Conservation (phyloP, 2,797 vertebrate genomes). For the Nannoperca australis region DNA sequence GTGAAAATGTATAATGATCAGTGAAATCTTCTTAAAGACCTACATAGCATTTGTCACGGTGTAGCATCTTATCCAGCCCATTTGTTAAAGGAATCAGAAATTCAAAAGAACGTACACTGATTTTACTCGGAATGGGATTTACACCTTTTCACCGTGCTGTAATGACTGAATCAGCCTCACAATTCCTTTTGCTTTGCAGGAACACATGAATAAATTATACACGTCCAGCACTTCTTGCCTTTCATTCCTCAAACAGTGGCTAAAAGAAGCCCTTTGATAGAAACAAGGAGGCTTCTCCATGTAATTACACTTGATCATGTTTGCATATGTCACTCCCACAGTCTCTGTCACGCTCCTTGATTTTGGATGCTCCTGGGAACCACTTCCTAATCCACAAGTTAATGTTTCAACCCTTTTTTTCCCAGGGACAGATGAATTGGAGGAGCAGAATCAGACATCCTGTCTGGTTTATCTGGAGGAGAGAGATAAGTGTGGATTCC, state of each 20-base stretch:
- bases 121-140: slow-evolving; percentile 68
- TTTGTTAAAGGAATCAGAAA: slow-evolving; percentile 53
- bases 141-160: slow-evolving; percentile 61
- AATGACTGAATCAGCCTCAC: slow-evolving; percentile 69
- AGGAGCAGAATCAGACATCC: slow-evolving; percentile 73
- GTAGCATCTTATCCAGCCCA: slow-evolving; percentile 14
- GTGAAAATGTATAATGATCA: slow-evolving; percentile 30
- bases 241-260: slow-evolving; percentile 63
- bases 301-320: slow-evolving; percentile 85
- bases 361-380: slow-evolving; percentile 71
- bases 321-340: slow-evolving; percentile 82
- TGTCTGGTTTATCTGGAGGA: slow-evolving; percentile 79
- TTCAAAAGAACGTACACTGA: slow-evolving; percentile 55
- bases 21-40: slow-evolving; percentile 28
- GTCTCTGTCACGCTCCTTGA: slow-evolving; percentile 69
- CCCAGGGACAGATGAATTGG: slow-evolving; percentile 56
- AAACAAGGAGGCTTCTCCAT: slow-evolving; percentile 78
- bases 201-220: slow-evolving; percentile 72
- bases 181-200: slow-evolving; percentile 62
- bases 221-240: slow-evolving; percentile 66
- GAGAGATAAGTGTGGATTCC: slow-evolving; percentile 81
- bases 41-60: slow-evolving; percentile 29
- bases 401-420: slow-evolving; percentile 49
- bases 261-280: slow-evolving; percentile 73
- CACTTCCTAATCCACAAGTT: slow-evolving; percentile 75